phyloP scores from a whole-genome alignment of 2,888 invertebrate species.

The Ischnura elegans region DNA sequence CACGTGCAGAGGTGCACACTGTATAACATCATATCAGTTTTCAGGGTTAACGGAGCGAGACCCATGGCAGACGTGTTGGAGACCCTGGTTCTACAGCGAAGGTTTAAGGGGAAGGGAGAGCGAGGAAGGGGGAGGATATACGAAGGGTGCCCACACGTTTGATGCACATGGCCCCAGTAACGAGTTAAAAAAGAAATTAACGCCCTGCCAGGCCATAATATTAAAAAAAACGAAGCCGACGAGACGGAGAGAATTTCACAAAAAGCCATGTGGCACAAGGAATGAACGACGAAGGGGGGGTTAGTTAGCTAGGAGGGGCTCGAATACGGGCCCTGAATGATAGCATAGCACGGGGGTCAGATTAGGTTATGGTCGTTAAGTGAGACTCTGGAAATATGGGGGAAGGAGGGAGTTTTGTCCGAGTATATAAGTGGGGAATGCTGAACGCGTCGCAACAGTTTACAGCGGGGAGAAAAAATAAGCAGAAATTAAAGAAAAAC shows the following conservation, averaged over 20 bases:
- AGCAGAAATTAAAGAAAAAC: neutral
- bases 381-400: neutral
- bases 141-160: neutral
- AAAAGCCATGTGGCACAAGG: slow-evolving; percentile 42
- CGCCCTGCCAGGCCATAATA: neutral
- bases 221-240: neutral
- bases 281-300: neutral
- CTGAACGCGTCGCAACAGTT: neutral
- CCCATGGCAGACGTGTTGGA: neutral
- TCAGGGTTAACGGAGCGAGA: neutral
- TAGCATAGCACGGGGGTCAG: neutral
- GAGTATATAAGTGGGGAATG: neutral
- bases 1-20: no score
- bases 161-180: slow-evolving; percentile 12
- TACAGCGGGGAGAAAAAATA: neutral
- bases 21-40: no score
- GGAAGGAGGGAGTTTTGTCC: neutral
- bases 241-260: neutral
- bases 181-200: neutral
- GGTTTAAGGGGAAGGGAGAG: neutral
- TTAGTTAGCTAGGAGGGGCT: neutral
- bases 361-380: neutral
- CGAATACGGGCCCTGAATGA: slow-evolving; percentile 27
- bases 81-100: no score
- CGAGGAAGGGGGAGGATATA: neutral